Percentiles rank a stretch among this genome's conserved stretches.
phyloP scores from a whole-genome alignment of 2,113 vertebrate species.

The Hippopotamus amphibius region DNA sequence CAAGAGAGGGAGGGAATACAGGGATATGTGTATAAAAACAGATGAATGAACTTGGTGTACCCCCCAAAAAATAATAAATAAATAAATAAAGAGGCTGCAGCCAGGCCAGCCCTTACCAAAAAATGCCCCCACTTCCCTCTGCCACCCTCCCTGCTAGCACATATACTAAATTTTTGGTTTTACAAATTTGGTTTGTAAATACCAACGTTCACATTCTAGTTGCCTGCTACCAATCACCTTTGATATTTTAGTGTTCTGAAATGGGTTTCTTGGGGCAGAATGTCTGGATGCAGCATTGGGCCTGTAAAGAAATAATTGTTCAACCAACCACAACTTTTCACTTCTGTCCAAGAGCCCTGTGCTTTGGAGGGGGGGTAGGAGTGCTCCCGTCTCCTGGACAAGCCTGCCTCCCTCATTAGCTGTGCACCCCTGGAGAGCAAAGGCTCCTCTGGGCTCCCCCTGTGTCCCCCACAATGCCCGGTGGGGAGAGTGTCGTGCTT shows the following conservation, averaged over 20 bases:
- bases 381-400: neutral
- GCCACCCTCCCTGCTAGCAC: neutral
- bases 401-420: neutral
- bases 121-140: too few species aligned
- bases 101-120: neutral
- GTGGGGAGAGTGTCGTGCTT: accelerated
- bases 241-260: accelerated
- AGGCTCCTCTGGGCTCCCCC: neutral
- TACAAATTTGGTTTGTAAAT: neutral
- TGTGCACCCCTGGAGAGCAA: neutral
- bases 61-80: too few species aligned
- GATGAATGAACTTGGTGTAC: too few species aligned
- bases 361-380: accelerated
- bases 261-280: neutral
- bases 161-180: neutral
- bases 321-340: neutral
- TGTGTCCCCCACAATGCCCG: neutral
- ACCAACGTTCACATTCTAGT: accelerated
- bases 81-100: too few species aligned
- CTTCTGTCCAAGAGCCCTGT: accelerated
- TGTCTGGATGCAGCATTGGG: accelerated
- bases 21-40: too few species aligned
- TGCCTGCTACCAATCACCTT: neutral
- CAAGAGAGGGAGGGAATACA: too few species aligned
- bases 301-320: accelerated